These are phyloP conservation scores for Arion vulgaris DNA, from an alignment of 1,140 invertebrate species.

Conservation along the genomic window DNA sequence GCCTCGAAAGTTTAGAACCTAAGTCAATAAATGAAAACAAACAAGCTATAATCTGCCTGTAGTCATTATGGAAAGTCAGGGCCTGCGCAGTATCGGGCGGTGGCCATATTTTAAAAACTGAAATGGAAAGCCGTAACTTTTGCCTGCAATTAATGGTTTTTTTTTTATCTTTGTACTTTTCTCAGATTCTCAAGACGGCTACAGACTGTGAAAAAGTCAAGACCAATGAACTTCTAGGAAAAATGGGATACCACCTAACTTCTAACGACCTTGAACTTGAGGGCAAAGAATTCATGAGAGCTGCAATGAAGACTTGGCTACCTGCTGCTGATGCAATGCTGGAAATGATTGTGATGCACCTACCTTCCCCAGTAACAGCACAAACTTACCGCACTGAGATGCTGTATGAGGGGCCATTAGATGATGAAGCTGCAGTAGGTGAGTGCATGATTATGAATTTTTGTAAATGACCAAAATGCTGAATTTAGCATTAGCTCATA, in stretches of 20 bases:
- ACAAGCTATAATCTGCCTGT: too few relatives aligned
- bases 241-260: constrained; percentile 88
- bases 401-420: constrained; percentile 87
- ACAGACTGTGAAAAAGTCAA: constrained; percentile 83
- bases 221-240: constrained; percentile 79
- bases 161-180: not conserved
- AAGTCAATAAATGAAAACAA: too few relatives aligned
- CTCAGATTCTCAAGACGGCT: constrained; percentile 93
- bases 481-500: not conserved
- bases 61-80: too few relatives aligned
- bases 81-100: too few relatives aligned
- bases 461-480: not conserved
- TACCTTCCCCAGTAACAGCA: constrained; percentile 97
- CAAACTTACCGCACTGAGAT: constrained; percentile 99
- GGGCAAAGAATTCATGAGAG: constrained; percentile 70
- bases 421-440: constrained; percentile 96
- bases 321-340: constrained; percentile 98
- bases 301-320: constrained; percentile 97
- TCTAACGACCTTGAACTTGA: constrained; percentile 97
- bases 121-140: too few relatives aligned
- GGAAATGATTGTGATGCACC: constrained; percentile 99
- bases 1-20: too few relatives aligned
- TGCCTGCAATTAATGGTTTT: too few relatives aligned
- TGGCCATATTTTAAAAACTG: too few relatives aligned
- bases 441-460: constrained; percentile 53